Percentiles rank a stretch among this genome's conserved stretches.
These are phyloP conservation scores for Noturus placidus DNA, from an alignment of 2,113 vertebrate species.

Conservation along the genomic window DNA sequence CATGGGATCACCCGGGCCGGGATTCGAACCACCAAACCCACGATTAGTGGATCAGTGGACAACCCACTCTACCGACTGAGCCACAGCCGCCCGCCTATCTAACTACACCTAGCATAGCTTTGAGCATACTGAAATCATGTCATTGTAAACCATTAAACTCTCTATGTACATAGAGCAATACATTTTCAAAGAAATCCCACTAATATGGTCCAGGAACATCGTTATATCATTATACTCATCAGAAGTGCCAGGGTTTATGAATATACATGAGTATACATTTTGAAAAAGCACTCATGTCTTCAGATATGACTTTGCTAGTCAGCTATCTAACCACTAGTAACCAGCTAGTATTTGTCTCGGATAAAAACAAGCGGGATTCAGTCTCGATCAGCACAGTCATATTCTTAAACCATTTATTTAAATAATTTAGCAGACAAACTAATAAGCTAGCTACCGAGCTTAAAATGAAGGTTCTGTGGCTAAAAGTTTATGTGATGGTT, in stretches of 20 bases:
- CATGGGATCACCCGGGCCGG: too few relatives aligned
- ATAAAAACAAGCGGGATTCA: neutral
- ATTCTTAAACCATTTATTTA: neutral
- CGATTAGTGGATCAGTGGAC: too few relatives aligned
- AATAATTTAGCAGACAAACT: neutral
- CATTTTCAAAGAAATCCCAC: neutral
- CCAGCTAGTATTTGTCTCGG: neutral
- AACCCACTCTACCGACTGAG: too few relatives aligned
- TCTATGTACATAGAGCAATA: neutral
- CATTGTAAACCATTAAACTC: neutral
- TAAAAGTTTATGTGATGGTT: neutral
- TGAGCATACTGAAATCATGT: neutral
- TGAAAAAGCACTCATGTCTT: neutral
- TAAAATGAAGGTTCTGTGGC: neutral
- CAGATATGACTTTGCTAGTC: neutral
- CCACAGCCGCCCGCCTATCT: too few relatives aligned
- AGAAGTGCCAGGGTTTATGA: neutral
- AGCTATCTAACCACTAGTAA: neutral
- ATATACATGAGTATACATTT: neutral
- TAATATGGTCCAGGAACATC: neutral
- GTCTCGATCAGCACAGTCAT: neutral
- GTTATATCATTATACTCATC: neutral
- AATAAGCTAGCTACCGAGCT: neutral
- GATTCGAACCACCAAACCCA: too few relatives aligned
- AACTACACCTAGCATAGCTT: neutral